Conservation (phyloP, 1,140 invertebrate genomes). For the Lycorma delicatula region DNA sequence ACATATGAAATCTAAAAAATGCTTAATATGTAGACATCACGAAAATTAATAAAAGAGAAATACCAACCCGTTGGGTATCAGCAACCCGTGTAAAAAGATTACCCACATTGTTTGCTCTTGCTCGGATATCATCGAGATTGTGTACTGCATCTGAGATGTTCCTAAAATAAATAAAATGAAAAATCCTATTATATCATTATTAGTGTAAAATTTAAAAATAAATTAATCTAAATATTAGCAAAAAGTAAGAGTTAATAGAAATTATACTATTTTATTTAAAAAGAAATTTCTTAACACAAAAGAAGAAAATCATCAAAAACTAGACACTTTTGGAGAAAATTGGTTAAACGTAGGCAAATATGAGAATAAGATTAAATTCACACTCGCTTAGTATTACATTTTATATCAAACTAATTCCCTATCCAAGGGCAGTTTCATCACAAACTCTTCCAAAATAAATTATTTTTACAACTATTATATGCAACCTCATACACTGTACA, state of each 20-base stretch:
- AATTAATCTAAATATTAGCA: neutral
- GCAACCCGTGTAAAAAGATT: constrained; percentile 41
- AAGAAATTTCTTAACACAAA: neutral
- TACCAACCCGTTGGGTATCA: constrained; percentile 40
- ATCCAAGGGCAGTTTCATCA: too few relatives aligned
- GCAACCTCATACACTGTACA: too few relatives aligned
- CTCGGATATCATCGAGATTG: constrained; percentile 41
- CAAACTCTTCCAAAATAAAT: too few relatives aligned
- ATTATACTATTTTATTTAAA: too few relatives aligned
- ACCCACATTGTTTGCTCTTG: constrained; percentile 35
- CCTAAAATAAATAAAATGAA: constrained; percentile 32
- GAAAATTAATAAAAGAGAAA: neutral
- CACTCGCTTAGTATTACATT: too few relatives aligned
- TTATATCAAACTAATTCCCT: too few relatives aligned
- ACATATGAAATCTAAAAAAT: neutral
- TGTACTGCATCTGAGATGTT: constrained; percentile 39
- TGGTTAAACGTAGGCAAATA: too few relatives aligned
- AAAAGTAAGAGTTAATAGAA: neutral
- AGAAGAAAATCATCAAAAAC: too few relatives aligned
- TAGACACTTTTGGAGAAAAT: too few relatives aligned
- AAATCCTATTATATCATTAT: too few relatives aligned
- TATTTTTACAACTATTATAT: too few relatives aligned
- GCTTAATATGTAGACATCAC: neutral
- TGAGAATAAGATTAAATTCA: too few relatives aligned
- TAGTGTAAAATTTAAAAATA: neutral